Percentiles rank a stretch among this genome's conserved stretches.
Conservation (phyloP, 2,888 invertebrate genomes). For the Drosophila mercatorum region DNA sequence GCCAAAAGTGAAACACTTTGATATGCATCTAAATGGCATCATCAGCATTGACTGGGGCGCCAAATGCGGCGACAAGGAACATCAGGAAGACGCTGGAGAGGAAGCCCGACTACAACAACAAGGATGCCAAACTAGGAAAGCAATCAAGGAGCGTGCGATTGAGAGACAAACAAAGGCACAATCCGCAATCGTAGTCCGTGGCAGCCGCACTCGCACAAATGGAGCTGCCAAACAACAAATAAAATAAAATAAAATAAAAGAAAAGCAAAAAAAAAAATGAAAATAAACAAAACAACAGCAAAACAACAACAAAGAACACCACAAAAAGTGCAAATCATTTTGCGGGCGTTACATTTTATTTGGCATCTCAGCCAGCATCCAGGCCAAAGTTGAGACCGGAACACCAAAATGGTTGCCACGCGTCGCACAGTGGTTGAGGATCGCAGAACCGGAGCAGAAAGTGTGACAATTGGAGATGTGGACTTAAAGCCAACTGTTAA, state of each 20-base stretch:
- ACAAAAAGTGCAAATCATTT: conserved; percentile 66
- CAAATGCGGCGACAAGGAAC: conserved; percentile 54
- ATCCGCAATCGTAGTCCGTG: conserved; percentile 22
- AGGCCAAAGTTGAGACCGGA: conserved; percentile 26
- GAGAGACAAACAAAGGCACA: conserved; percentile 56
- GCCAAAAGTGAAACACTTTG: conserved; percentile 77
- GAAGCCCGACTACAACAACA: conserved; percentile 22
- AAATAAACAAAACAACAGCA: not conserved
- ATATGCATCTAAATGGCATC: conserved; percentile 78
- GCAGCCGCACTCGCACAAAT: conserved; percentile 1
- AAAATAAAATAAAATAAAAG: no score
- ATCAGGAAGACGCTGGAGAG: conserved; percentile 15
- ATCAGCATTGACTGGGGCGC: conserved; percentile 65
- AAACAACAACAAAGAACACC: conserved; percentile 24
- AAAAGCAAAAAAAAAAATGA: conserved; percentile 12
- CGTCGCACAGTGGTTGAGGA: conserved; percentile 24
- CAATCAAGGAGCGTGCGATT: conserved; percentile 69
- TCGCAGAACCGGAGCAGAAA: not conserved
- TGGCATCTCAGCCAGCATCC: conserved; percentile 35
- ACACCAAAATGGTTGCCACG: conserved; percentile 16
- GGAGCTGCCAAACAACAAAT: conserved; percentile 14
- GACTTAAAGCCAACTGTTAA: no score
- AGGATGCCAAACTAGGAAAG: conserved; percentile 55
- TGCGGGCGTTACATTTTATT: conserved; percentile 64
- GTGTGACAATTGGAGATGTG: no score